Conservation (phyloP, 1,140 invertebrate species). For the Microplitis demolitor region DNA sequence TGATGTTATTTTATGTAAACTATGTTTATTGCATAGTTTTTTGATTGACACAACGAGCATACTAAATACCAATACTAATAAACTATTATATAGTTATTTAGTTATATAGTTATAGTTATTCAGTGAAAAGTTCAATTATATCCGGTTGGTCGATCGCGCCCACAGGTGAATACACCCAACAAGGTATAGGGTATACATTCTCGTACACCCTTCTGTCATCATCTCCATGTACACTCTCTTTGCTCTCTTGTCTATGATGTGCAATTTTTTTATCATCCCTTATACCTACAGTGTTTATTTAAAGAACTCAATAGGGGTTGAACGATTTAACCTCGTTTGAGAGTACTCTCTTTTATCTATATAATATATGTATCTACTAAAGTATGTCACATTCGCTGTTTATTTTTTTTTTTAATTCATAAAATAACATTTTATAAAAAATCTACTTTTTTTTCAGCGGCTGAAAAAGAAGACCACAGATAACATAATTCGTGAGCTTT, state of each 20-base stretch:
- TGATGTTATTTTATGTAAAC: too few relatives aligned
- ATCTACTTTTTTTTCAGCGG: not conserved
- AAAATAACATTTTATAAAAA: not conserved
- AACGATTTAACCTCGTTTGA: conserved; percentile 32
- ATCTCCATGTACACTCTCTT: not conserved
- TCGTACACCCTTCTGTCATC: conserved; percentile 1
- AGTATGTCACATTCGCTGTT: conserved; percentile 1
- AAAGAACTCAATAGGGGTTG: conserved; percentile 33
- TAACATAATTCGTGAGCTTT: not conserved
- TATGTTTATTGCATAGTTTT: not conserved
- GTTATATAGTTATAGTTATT: too few relatives aligned
- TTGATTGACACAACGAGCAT: conserved; percentile 8
- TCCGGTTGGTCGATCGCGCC: conserved; percentile 34
- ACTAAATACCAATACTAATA: conserved; percentile 9
- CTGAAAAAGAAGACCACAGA: too few relatives aligned
- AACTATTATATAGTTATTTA: not conserved
- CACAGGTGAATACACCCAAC: conserved; percentile 34
- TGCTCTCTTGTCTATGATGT: conserved; percentile 1
- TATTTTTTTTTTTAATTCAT: conserved; percentile 6
- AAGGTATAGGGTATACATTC: not conserved
- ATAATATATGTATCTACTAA: not conserved
- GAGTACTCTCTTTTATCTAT: not conserved
- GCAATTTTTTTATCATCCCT: not conserved
- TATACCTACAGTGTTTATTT: conserved; percentile 29
- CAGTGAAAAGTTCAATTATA: conserved; percentile 36